Evolutionary conservation across 2,797 vertebrate genomes (phyloP), one percentile per base, ranked within the genome.

Genomic region (Dendrocincla tyrannina): DNA sequence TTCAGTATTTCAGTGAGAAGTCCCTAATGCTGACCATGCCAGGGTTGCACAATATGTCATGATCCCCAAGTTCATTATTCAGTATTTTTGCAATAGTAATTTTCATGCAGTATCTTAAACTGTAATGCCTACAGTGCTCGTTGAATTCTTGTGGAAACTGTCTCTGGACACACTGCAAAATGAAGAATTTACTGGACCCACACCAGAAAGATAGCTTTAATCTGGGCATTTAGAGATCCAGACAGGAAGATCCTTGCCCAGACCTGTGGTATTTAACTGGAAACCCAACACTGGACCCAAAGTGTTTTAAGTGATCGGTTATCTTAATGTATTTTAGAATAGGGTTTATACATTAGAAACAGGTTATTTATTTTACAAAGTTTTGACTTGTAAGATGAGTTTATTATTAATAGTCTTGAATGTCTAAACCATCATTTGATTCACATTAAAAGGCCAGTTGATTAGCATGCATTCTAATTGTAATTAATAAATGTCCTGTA

Each of bases 281-380:
- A 95, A 44, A 90, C 55, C 67, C 85, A 91, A 91, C 92, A 96
- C 76, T 92, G 94, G 96, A 94, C 68, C 93, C 96, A 88, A 90
- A 90, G 68, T 70, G 50, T 95, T 96, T 82, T 78, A 73, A 67
- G 80, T 68, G 81, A 91, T 75, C 24, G 11, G 41, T 96, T 91
- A 87, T 83, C 88, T 95, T 94, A 60, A 84, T 93, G 88, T 94
- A 77, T 93, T 96, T 96, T 92, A 94, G 93, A 87, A 68, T 95
- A 95, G 94, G 88, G 67, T 96, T 93, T 95, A 78, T 96, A 93
- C 66, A 33, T 87, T 97, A 96, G 95, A 93, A 94, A 89, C 80
- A 83, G 64, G 84, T 97, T 97, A 97, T 97, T 96, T 97, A 96
- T 96, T 97, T 97, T 95, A 93, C 46, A 46, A 53, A 89, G 52